phyloP scores from a whole-genome alignment of 2,113 vertebrate species.

The Taxidea taxus region DNA sequence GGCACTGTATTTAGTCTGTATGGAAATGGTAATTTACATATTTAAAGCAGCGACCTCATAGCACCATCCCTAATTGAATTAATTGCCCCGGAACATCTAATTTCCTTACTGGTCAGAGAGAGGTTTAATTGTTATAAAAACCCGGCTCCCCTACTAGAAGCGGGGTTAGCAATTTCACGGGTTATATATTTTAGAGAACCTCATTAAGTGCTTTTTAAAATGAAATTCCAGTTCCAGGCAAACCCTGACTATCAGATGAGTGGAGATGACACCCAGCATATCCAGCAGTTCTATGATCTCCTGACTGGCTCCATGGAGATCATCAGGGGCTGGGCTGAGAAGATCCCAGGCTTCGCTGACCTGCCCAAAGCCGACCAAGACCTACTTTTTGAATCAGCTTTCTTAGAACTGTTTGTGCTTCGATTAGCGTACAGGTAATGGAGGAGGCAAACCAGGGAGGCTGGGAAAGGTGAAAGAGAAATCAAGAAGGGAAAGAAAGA shows the following conservation, averaged over 20 bases:
- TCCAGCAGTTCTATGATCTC: slow-evolving; percentile 99
- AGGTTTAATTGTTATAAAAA: slow-evolving; percentile 88
- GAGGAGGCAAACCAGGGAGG: neutral
- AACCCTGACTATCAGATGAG: slow-evolving; percentile 99
- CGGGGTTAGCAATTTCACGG: slow-evolving; percentile 94
- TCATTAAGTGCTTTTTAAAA: slow-evolving; percentile 92
- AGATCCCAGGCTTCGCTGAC: slow-evolving; percentile 95
- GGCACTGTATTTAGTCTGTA: slow-evolving; percentile 74
- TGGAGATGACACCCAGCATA: slow-evolving; percentile 98
- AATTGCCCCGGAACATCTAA: slow-evolving; percentile 88
- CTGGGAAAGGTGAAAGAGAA: neutral
- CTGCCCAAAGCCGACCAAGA: slow-evolving; percentile 96
- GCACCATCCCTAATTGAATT: slow-evolving; percentile 84
- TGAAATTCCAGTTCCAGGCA: slow-evolving; percentile 98
- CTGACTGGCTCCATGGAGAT: slow-evolving; percentile 99
- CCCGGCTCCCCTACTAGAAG: slow-evolving; percentile 83
- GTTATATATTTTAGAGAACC: slow-evolving; percentile 94
- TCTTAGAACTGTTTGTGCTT: slow-evolving; percentile 98
- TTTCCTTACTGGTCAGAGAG: slow-evolving; percentile 88
- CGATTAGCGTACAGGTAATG: slow-evolving; percentile 95
- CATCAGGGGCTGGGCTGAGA: slow-evolving; percentile 98
- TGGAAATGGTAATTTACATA: slow-evolving; percentile 76
- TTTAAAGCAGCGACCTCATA: slow-evolving; percentile 75
- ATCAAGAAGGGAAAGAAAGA: neutral
- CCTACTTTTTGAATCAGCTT: slow-evolving; percentile 97